Evolutionary conservation across 2,888 invertebrate species (phyloP).

Genomic region (Drosophila antonietae): DNA sequence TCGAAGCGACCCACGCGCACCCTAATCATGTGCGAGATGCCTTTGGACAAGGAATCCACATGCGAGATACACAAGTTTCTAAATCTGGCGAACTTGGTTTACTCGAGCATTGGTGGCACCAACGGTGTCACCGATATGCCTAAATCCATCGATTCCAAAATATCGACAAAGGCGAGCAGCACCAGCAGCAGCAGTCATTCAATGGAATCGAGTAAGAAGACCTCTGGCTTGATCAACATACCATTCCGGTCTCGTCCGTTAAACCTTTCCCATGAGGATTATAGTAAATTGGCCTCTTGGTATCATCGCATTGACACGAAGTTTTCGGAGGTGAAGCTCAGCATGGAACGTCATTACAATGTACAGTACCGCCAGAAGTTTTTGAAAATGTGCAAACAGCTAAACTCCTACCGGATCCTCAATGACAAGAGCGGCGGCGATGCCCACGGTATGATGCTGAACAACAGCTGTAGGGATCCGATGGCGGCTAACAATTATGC

Average conservation of each 20-base stretch:
- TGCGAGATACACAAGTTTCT: conserved; percentile 59
- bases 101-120: conserved; percentile 19
- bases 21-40: conserved; percentile 66
- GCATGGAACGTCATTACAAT: conserved; percentile 60
- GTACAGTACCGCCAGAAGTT: conserved; percentile 50
- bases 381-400: conserved; percentile 47
- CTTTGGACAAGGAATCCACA: conserved; percentile 32
- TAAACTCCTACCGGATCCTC: conserved; percentile 18
- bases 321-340: conserved; percentile 42
- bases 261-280: conserved; percentile 47
- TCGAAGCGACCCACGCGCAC: conserved; percentile 38
- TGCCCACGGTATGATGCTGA: conserved; percentile 11
- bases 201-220: neutral
- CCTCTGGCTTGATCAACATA: neutral
- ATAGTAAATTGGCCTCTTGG: conserved; percentile 62
- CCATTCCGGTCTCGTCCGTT: conserved; percentile 7
- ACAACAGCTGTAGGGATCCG: conserved; percentile 18
- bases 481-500: conserved; percentile 32
- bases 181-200: neutral
- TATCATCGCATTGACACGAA: conserved; percentile 65
- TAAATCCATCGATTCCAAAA: neutral
- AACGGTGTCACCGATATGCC: neutral
- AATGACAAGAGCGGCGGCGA: conserved; percentile 55
- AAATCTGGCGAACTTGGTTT: conserved; percentile 59
- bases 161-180: neutral